Conservation (phyloP, 2,113 vertebrate species). For the Vireo altiloquus region DNA sequence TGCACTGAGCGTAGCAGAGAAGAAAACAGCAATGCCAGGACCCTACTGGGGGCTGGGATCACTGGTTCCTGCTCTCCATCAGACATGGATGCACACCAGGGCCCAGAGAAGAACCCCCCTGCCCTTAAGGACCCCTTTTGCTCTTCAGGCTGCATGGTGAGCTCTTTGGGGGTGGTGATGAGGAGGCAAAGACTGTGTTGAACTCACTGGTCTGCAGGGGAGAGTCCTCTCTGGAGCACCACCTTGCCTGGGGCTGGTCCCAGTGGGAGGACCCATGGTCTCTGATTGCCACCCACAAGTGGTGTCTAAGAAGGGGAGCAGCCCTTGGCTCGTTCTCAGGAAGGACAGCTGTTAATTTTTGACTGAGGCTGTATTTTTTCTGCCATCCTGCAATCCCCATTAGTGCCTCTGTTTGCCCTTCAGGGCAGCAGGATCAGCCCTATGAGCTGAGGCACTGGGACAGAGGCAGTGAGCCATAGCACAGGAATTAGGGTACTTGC, state of each 20-base stretch:
- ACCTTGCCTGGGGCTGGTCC: rapidly evolving
- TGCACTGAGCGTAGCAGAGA: conserved; percentile 13
- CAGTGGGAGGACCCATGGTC: not conserved
- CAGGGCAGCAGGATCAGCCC: not conserved
- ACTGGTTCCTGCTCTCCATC: conserved; percentile 37
- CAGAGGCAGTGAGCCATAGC: not conserved
- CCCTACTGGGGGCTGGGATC: not conserved
- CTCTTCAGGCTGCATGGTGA: not conserved
- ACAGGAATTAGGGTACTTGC: not conserved
- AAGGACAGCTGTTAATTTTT: not conserved
- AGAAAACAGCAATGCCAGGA: not conserved
- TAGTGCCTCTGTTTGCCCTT: not conserved
- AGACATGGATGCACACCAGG: not conserved
- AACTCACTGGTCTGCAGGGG: not conserved
- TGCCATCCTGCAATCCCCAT: not conserved
- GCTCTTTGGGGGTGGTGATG: not conserved
- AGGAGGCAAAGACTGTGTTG: not conserved
- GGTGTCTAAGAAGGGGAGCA: not conserved
- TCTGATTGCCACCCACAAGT: not conserved
- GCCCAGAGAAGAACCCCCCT: not conserved
- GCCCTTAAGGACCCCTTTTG: not conserved
- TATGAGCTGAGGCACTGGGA: not conserved
- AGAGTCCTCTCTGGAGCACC: not conserved
- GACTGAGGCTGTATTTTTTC: not conserved
- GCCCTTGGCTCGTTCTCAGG: not conserved